phyloP scores from a whole-genome alignment of 2,113 vertebrate species.

The Thamnaconus septentrionalis region DNA sequence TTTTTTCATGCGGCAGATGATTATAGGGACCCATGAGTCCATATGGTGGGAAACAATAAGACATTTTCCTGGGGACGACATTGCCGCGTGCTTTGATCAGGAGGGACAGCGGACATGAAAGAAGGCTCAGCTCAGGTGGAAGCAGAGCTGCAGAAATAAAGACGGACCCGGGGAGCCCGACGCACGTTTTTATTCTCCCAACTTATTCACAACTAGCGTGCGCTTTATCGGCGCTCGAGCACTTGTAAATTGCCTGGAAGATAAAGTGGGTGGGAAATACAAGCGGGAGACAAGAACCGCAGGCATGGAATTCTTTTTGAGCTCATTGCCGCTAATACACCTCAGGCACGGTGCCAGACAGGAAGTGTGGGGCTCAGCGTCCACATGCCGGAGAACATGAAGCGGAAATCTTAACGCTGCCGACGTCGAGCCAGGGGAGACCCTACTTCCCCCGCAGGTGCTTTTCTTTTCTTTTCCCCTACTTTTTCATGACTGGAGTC shows the following conservation, averaged over 20 bases:
- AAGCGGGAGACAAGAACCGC: slow-evolving; percentile 14
- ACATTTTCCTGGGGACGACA: not conserved
- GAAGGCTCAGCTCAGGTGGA: slow-evolving; percentile 4
- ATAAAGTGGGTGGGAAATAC: slow-evolving; percentile 46
- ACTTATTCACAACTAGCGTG: slow-evolving; percentile 50
- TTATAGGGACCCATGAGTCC: no score
- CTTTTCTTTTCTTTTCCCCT: slow-evolving; percentile 6
- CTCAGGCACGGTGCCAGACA: slow-evolving; percentile 43
- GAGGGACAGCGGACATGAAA: slow-evolving; percentile 24
- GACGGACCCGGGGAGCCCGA: slow-evolving; percentile 6
- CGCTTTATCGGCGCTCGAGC: slow-evolving; percentile 10
- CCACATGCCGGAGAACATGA: slow-evolving; percentile 22
- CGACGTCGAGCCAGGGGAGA: slow-evolving; percentile 17
- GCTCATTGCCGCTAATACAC: slow-evolving; percentile 55
- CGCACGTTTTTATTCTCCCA: slow-evolving; percentile 37
- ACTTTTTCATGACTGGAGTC: slow-evolving; percentile 18
- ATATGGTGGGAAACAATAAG: not conserved
- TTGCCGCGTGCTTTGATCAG: not conserved
- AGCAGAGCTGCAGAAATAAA: slow-evolving; percentile 32
- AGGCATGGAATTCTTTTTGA: slow-evolving; percentile 33
- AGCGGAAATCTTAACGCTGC: slow-evolving; percentile 5
- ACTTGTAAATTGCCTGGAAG: slow-evolving; percentile 53
- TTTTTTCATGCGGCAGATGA: no score
- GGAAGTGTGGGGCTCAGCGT: slow-evolving; percentile 11
- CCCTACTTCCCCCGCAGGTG: not conserved